Conservation (phyloP, 2,113 vertebrate species). For the Pituophis catenifer region DNA sequence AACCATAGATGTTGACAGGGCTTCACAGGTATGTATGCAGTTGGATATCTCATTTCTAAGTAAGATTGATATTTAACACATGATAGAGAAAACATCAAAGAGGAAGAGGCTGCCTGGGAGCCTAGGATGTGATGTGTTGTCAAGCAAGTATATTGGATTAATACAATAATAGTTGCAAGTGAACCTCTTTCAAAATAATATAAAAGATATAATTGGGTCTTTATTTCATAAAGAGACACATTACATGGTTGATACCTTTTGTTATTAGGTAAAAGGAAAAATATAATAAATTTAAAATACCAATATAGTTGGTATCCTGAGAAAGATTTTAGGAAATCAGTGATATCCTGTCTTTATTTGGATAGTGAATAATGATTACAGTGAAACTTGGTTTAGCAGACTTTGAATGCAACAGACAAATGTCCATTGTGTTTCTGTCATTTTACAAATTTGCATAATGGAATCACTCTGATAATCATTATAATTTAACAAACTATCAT, state of each 20-base stretch:
- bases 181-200: not conserved
- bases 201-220: not conserved
- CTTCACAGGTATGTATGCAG: conserved; percentile 72
- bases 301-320: conserved; percentile 24
- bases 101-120: not conserved
- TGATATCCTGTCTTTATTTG: not conserved
- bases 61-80: not conserved
- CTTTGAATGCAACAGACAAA: not conserved
- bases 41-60: not conserved
- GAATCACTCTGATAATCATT: not conserved
- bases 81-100: not conserved
- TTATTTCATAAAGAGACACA: not conserved
- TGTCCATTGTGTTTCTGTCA: not conserved
- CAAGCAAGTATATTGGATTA: not conserved
- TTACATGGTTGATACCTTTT: not conserved
- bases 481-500: not conserved
- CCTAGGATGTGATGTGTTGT: not conserved
- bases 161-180: not conserved
- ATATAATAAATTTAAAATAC: not conserved
- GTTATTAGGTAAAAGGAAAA: conserved; percentile 23
- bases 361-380: not conserved
- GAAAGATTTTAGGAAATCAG: not conserved
- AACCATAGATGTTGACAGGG: conserved; percentile 73
- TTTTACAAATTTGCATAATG: not conserved
- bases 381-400: not conserved